Base-by-base conservation (phyloP, 2,797 vertebrate species). In the Gobio occitaniae region DNA sequence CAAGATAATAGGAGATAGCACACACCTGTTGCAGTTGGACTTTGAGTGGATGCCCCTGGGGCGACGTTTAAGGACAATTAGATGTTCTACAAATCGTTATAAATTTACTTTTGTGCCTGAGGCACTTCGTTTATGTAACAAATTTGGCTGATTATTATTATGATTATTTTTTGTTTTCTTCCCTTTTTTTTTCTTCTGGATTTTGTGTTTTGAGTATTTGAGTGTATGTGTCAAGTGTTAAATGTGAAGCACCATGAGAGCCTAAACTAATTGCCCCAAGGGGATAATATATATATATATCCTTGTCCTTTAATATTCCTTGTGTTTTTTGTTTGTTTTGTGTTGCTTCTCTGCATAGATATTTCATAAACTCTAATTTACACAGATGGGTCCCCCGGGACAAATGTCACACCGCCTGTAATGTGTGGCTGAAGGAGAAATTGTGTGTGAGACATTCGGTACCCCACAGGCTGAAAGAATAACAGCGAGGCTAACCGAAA, bases 361-460 rank as follows among this genome's bases (percentile, higher is more conserved):
- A 38, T 79, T 84, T 63, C 44, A 41, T 29, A 59, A 72, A 32
- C n/a, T 10, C 65, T 61, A 47, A 81, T 84, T 88, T 78, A 6
- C 66, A 48, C 59, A 41, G 59, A 74, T 68, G 44, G 65, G 38
- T 86, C 38, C 79, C 66, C 71, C 0, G 56, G 59, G 84, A 78
- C 25, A 16, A 86, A 56, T 80, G 59, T 78, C 79, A 61, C 84
- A 76, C 10, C 1, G 41, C 5, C 50, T 38, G 63, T 84, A 74
- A 86, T 84, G 76, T 86, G 84, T 84, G 77, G n/a, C 70, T 74
- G 78, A 86, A 66, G 68, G 36, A 88, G 66, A 86, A 86, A 88
- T 81, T 59, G 78, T 84, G 82, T 66, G 65, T 54, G 81, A 81
- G 76, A 74, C 66, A 66, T 68, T 66, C 17, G 5, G 59, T 36